These are phyloP conservation scores for Morpho achilles DNA, from an alignment of 2,888 invertebrate genomes.

Conservation along the genomic window DNA sequence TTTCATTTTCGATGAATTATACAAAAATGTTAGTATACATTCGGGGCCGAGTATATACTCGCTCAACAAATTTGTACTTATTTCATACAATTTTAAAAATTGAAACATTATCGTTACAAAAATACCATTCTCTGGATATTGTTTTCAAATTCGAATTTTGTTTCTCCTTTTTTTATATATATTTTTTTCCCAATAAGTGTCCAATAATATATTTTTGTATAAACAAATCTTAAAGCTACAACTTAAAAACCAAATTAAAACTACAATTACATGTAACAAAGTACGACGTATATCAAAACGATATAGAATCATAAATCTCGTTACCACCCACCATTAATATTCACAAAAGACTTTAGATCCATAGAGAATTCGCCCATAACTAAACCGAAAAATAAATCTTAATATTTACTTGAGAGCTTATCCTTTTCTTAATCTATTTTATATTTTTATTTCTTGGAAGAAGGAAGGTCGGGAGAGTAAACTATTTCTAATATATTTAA, in stretches of 20 bases:
- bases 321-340: constrained; percentile 1
- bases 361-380: not conserved
- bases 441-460: constrained; percentile 11
- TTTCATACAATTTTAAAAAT: constrained; percentile 49
- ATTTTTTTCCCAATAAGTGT: constrained; percentile 37
- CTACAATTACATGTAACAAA: constrained; percentile 24
- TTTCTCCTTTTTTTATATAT: constrained; percentile 35
- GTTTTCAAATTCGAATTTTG: constrained; percentile 60
- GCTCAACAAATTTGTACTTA: constrained; percentile 69
- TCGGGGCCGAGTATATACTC: constrained; percentile 57
- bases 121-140: constrained; percentile 61
- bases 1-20: constrained; percentile 47
- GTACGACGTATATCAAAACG: constrained; percentile 14
- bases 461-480: constrained; percentile 6
- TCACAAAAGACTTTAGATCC: constrained; percentile 1
- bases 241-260: constrained; percentile 24
- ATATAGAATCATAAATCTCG: constrained; percentile 1
- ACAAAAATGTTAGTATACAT: constrained; percentile 53
- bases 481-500: constrained; percentile 10
- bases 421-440: constrained; percentile 6
- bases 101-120: constrained; percentile 59
- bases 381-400: constrained; percentile 1
- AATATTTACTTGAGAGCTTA: constrained; percentile 12
- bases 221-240: constrained; percentile 24
- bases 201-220: constrained; percentile 25